Base-by-base conservation (phyloP, 2,888 invertebrate genomes). In the Rhingia rostrata region DNA sequence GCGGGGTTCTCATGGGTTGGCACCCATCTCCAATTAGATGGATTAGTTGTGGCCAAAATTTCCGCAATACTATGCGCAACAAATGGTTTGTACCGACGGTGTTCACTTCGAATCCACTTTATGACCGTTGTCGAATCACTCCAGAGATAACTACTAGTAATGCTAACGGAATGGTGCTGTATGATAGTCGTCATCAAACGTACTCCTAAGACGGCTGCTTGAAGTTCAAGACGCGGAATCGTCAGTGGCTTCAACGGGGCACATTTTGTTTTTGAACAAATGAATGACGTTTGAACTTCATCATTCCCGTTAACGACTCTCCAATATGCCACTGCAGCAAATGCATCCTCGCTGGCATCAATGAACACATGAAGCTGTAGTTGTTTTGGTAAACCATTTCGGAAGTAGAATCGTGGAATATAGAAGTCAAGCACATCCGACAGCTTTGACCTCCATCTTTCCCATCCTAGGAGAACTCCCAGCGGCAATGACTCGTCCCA, bases 21-120 rank as follows among this genome's bases (percentile, higher is more conserved):
- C 4, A 82, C 43, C 84, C 87, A 88, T 22, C 70, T 79, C 86
- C 88, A 88, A n/a, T 87, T 35, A 9, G 6, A 61, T 14, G 74
- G 33, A 4, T 79, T 12, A 5, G 70, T 66, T 0, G 32, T 7
- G 4, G n/a, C 35, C 2, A 82, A 33, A 33, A 77, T 72, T 49
- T 82, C 77, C 9, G 64, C 56, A 5, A 82, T 30, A 39, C 82
- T 49, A 41, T 72, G 58, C n/a, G 82, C 83, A 0, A 83, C 63
- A 45, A 64, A 82, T 37, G 64, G 72, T 30, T 75, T 69, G 41
- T 87, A 85, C 33, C 83, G 84, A 63, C 87, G 79, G 2, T 78
- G 64, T 14, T 86, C 81, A 6, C 84, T 80, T 30, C 66, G 35
- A 32, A 88, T 69, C 87, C 88, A 88, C 14, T 74, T 66, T 12